Conservation (phyloP, 2,888 invertebrate species). For the Charanyca ferruginea region DNA sequence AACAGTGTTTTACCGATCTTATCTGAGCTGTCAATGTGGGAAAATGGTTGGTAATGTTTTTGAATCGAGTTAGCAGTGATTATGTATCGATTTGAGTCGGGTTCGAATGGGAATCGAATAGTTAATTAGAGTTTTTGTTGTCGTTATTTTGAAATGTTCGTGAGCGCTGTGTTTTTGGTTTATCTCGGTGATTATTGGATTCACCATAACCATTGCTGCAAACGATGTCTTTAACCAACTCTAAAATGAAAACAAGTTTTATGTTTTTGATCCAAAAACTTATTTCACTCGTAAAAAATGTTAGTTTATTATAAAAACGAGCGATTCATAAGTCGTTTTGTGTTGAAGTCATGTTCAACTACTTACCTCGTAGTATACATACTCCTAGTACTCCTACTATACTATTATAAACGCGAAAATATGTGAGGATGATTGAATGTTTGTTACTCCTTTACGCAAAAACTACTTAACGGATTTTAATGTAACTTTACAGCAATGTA, state of each 20-base stretch:
- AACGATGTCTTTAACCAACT: too few relatives aligned
- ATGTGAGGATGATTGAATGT: too few relatives aligned
- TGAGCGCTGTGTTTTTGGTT: not conserved
- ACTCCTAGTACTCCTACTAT: too few relatives aligned
- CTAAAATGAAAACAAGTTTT: too few relatives aligned
- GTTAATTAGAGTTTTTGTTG: conserved; percentile 25
- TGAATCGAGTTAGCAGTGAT: conserved; percentile 26
- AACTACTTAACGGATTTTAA: too few relatives aligned
- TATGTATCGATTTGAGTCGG: conserved; percentile 28
- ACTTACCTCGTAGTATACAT: conserved; percentile 23
- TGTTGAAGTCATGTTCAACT: not conserved
- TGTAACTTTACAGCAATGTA: too few relatives aligned
- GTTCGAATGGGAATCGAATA: conserved; percentile 36
- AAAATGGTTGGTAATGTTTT: conserved; percentile 40
- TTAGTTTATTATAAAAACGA: not conserved
- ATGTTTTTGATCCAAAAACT: too few relatives aligned
- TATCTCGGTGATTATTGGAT: conserved; percentile 4
- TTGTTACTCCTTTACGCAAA: too few relatives aligned
- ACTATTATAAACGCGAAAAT: too few relatives aligned
- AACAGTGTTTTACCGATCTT: conserved; percentile 53
- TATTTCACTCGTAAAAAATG: too few relatives aligned
- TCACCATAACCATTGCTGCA: not conserved
- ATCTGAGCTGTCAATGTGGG: conserved; percentile 43
- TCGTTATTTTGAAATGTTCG: conserved; percentile 24
- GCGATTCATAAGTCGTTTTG: conserved; percentile 11